These are phyloP conservation scores for Ochotona curzoniae DNA, from an alignment of 2,113 vertebrate species.

Conservation along the genomic window DNA sequence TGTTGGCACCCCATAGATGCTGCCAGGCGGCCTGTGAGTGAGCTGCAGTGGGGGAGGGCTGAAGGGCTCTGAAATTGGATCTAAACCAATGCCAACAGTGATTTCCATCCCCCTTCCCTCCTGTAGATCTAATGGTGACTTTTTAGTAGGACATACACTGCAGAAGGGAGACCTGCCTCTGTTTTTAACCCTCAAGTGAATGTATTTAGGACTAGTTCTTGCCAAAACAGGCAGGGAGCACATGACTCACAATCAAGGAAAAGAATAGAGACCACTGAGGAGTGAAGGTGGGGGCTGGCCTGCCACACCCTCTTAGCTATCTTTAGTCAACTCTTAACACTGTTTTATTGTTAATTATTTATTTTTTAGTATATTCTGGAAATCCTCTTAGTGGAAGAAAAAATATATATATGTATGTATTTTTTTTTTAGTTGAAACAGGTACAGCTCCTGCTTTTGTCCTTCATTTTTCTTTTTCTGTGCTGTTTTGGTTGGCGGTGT, in stretches of 20 bases:
- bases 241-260: not conserved
- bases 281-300: not conserved
- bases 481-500: not conserved
- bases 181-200: conserved; percentile 1
- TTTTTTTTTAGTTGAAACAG: not conserved
- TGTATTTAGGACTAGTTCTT: not conserved
- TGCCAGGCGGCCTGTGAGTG: too few species aligned
- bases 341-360: not conserved
- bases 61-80: not conserved
- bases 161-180: conserved; percentile 1
- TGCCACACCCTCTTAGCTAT: not conserved
- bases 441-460: not conserved
- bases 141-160: not conserved
- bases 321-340: not conserved
- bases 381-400: not conserved
- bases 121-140: not conserved
- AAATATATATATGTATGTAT: too few species aligned
- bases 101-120: not conserved
- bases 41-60: too few species aligned
- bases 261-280: not conserved
- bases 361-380: not conserved
- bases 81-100: not conserved
- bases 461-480: not conserved
- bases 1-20: too few species aligned
- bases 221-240: not conserved